Evolutionary conservation across 2,797 vertebrate genomes (phyloP).

Genomic region (Ibycter americanus): DNA sequence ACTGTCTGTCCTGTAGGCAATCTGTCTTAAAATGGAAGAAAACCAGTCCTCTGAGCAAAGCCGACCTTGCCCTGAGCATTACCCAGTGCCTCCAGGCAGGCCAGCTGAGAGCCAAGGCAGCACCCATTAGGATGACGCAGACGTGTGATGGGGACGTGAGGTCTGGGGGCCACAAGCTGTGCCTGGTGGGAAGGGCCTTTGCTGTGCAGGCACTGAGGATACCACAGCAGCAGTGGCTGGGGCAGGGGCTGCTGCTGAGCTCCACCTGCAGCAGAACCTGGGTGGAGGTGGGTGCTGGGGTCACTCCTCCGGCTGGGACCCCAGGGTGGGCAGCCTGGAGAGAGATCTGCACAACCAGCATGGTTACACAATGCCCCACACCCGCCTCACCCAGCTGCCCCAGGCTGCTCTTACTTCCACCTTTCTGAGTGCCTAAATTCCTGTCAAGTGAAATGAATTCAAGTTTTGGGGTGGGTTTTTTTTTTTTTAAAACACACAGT

Average conservation of each 20-base stretch:
- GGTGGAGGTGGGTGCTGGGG: neutral
- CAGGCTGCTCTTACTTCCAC: neutral
- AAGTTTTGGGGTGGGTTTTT: neutral
- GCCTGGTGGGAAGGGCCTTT: neutral
- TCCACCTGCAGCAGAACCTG: neutral
- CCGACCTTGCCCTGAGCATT: neutral
- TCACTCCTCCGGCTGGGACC: neutral
- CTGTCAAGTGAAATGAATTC: neutral
- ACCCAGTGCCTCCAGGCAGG: neutral
- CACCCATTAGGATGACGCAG: neutral
- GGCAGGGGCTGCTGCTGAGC: neutral
- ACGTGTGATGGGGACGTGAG: fast-evolving
- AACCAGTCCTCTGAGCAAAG: neutral
- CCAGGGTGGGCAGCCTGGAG: neutral
- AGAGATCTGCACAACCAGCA: fast-evolving
- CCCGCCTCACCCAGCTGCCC: fast-evolving
- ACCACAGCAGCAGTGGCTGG: neutral
- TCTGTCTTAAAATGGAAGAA: neutral
- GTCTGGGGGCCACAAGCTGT: neutral
- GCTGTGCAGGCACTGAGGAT: neutral
- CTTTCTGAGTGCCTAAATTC: neutral
- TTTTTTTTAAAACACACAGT: neutral
- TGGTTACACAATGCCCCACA: neutral
- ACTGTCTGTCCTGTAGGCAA: neutral
- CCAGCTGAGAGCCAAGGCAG: neutral